Percentiles rank a stretch among this genome's conserved stretches.
phyloP scores from a whole-genome alignment of 2,888 invertebrate genomes.

The Dinocampus coccinellae region DNA sequence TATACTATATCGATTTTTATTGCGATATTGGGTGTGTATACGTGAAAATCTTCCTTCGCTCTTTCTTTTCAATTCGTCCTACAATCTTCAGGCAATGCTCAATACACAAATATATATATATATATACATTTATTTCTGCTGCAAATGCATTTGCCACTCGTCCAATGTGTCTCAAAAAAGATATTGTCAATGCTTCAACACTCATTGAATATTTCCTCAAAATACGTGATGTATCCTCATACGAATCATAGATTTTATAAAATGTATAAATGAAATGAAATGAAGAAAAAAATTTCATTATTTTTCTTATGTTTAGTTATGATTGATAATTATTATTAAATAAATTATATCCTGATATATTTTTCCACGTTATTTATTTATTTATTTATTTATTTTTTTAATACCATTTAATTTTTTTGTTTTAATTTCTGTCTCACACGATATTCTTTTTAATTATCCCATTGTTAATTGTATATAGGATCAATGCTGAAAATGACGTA shows the following conservation, averaged over 20 bases:
- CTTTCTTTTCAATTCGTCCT: constrained; percentile 5
- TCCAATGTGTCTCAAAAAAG: constrained; percentile 11
- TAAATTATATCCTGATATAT: too few species aligned
- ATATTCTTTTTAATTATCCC: not conserved
- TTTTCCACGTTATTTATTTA: too few species aligned
- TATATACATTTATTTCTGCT: not conserved
- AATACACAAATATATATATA: constrained; percentile 2
- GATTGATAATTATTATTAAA: too few species aligned
- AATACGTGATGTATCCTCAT: not conserved
- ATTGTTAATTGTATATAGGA: not conserved
- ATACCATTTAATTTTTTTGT: not conserved
- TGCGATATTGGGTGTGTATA: constrained; percentile 13
- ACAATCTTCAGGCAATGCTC: constrained; percentile 16
- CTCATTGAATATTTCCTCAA: constrained; percentile 13
- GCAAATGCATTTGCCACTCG: constrained; percentile 17
- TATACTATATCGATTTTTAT: constrained; percentile 28
- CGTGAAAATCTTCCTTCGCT: constrained; percentile 1
- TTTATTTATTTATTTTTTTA: not conserved
- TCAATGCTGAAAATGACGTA: not conserved
- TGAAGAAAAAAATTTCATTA: constrained; percentile 7
- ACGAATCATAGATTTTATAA: not conserved
- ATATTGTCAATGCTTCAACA: constrained; percentile 33
- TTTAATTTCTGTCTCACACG: not conserved
- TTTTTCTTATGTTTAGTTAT: too few species aligned
- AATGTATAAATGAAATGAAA: too few species aligned